These are phyloP conservation scores for Heloderma charlesbogerti DNA, from an alignment of 2,113 vertebrate genomes.

Conservation along the genomic window DNA sequence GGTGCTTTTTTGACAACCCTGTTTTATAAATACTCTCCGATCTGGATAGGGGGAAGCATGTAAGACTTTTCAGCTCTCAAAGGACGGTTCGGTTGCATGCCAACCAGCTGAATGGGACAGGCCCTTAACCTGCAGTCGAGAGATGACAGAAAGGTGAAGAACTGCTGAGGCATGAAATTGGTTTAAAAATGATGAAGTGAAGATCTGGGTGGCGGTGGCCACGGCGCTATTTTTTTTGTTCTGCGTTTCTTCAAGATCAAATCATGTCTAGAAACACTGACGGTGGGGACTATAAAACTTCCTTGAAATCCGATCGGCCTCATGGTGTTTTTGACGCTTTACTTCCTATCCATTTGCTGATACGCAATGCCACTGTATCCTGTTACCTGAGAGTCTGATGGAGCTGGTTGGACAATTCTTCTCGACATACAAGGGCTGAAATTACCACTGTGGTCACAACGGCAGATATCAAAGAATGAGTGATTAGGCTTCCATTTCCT, in stretches of 20 bases:
- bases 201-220: conserved; percentile 50
- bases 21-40: conserved; percentile 45
- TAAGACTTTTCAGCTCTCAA: conserved; percentile 1
- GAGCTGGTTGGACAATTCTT: not conserved
- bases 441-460: not conserved
- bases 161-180: conserved; percentile 77
- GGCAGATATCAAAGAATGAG: rapidly evolving
- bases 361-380: not conserved
- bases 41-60: conserved; percentile 30
- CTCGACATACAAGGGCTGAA: not conserved
- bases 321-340: conserved; percentile 50
- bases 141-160: conserved; percentile 65
- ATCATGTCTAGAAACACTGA: conserved; percentile 65
- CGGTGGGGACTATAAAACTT: conserved; percentile 56
- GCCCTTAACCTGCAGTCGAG: conserved; percentile 52
- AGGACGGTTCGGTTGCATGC: conserved; percentile 19
- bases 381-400: conserved; percentile 36
- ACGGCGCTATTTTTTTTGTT: not conserved
- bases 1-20: conserved; percentile 38
- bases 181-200: conserved; percentile 77
- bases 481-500: rapidly evolving
- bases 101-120: conserved; percentile 31
- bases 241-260: conserved; percentile 71
- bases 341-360: conserved; percentile 51
- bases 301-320: conserved; percentile 58